A percentile compares a stretch with the other conserved stretches of the same genome.
phyloP scores from a whole-genome alignment of 2,113 vertebrate species.

The Chloropsis cyanopogon region DNA sequence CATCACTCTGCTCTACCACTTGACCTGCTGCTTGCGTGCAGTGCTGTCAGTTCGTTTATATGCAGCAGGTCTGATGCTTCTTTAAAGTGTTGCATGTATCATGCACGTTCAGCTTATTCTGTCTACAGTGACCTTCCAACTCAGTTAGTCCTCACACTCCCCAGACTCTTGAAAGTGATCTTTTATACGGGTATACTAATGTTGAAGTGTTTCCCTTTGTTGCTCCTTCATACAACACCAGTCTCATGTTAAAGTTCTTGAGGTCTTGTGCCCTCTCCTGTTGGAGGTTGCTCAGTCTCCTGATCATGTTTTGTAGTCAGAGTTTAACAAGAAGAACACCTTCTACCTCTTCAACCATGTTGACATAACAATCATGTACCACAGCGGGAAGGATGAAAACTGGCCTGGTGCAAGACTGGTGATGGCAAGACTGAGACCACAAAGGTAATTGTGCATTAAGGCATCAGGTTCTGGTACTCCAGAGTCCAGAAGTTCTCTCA shows the following conservation, averaged over 20 bases:
- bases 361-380: slow-evolving; percentile 87
- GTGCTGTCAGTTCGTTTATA: background rate
- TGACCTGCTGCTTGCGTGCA: background rate
- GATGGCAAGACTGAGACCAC: slow-evolving; percentile 82
- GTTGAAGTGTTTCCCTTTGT: background rate
- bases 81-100: background rate
- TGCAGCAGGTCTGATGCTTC: background rate
- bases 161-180: background rate
- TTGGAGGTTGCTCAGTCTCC: slow-evolving; percentile 9
- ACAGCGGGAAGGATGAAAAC: slow-evolving; percentile 74
- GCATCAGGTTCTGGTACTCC: background rate
- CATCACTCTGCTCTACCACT: background rate
- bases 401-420: slow-evolving; percentile 81
- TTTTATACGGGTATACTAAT: background rate
- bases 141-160: background rate
- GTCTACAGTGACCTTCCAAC: background rate
- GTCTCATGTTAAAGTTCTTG: background rate
- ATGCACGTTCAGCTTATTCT: background rate
- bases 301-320: slow-evolving; percentile 70
- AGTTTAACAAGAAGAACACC: slow-evolving; percentile 87
- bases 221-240: background rate
- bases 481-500: background rate
- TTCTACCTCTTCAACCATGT: slow-evolving; percentile 91
- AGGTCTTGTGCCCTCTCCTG: slow-evolving; percentile 24
- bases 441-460: slow-evolving; percentile 74